phyloP scores from a whole-genome alignment of 1,140 invertebrate species.

The Nomia melanderi region DNA sequence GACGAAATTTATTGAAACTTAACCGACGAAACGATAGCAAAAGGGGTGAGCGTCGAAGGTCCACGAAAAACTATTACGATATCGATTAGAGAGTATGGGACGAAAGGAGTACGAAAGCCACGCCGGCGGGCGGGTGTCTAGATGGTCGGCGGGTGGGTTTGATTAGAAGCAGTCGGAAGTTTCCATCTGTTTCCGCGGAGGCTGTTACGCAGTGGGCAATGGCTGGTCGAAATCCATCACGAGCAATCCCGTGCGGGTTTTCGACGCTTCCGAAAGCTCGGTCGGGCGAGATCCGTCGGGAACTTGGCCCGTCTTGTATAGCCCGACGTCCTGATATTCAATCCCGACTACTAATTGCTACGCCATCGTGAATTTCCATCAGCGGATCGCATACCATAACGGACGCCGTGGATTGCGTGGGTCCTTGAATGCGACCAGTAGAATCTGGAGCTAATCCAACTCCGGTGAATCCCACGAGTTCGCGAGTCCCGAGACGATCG shows the following conservation, averaged over 20 bases:
- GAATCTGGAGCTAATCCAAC: background rate
- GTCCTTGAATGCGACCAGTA: background rate
- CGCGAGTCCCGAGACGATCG: background rate
- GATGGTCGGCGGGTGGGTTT: constrained; percentile 13
- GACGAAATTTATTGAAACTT: too few species aligned
- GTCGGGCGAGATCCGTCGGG: background rate
- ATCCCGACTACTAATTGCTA: constrained; percentile 14
- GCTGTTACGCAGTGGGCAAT: background rate
- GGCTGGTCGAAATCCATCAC: constrained; percentile 17
- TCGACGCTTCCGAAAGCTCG: background rate
- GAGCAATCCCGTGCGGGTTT: background rate
- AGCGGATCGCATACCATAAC: constrained; percentile 3
- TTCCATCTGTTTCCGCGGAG: constrained; percentile 25
- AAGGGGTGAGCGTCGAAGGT: background rate
- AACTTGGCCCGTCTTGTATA: constrained; percentile 16
- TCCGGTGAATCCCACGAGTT: background rate
- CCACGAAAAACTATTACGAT: constrained; percentile 58
- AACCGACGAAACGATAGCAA: background rate
- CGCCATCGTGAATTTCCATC: constrained; percentile 11
- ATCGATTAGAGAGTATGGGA: constrained; percentile 5
- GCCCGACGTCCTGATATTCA: constrained; percentile 15
- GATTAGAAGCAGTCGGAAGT: constrained; percentile 43
- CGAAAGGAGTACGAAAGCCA: background rate
- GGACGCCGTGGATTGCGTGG: background rate
- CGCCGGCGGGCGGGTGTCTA: background rate